Evolutionary conservation across 2,888 invertebrate genomes (phyloP).

Genomic region (Kuschelorhynchus macadamiae): DNA sequence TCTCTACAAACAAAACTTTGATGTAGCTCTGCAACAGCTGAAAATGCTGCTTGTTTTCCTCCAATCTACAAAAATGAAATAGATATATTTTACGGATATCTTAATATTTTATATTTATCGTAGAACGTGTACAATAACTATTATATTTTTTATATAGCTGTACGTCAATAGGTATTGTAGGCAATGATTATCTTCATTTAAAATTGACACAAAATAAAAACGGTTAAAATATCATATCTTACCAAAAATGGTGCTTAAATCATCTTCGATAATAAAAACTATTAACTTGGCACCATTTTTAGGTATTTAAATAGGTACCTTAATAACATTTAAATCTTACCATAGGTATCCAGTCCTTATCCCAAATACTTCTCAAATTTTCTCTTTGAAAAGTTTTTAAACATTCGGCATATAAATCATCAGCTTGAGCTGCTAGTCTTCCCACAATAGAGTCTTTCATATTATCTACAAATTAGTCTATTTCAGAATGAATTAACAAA

Average conservation of each 20-base stretch:
- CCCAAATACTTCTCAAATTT: slow-evolving; percentile 86
- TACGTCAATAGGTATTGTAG: no score
- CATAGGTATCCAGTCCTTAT: slow-evolving; percentile 86
- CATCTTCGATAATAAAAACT: no score
- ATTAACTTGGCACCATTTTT: no score
- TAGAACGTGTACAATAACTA: no score
- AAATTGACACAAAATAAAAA: no score
- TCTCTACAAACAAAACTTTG: slow-evolving; percentile 88
- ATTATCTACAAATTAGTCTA: slow-evolving; percentile 81
- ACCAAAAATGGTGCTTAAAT: no score
- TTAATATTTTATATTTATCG: no score
- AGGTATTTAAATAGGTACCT: neutral
- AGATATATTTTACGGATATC: no score
- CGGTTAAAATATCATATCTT: no score
- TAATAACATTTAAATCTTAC: slow-evolving; percentile 68
- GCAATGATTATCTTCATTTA: no score
- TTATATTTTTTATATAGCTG: no score
- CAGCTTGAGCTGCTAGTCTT: slow-evolving; percentile 91
- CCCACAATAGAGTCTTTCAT: slow-evolving; percentile 96
- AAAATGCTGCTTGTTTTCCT: slow-evolving; percentile 90
- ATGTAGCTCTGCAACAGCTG: slow-evolving; percentile 90
- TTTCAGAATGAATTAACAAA: no score
- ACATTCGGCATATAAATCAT: slow-evolving; percentile 94
- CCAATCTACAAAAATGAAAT: slow-evolving; percentile 71
- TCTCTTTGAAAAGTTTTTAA: slow-evolving; percentile 90